Evolutionary conservation across 2,113 vertebrate species (phyloP), one percentile per base, ranked within the genome.

Genomic region (Xyrauchen texanus): DNA sequence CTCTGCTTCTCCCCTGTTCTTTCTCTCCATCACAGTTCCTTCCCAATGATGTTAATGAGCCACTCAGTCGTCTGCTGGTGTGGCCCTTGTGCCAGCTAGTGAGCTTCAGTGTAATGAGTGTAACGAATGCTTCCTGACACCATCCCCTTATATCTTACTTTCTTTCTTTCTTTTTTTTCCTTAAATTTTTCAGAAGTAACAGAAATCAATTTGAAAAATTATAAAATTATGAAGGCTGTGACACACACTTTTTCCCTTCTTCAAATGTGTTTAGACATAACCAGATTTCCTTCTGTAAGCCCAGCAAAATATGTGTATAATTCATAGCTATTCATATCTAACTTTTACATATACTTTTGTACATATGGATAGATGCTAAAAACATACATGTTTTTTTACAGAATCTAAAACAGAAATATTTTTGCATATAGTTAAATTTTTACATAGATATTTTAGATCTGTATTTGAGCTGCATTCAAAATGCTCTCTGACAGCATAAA

Each of bases 101-200:
- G 84, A 87, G 85, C 84, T 85, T 86, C 87, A 89, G 90, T 92
- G 91, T 92, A 92, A 91, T 92, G 90, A 91, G 89, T 89, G 91
- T 92, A 90, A 91, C 91, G 92, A 93, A 93, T 91, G 85, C 88
- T 68, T 85, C 87, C 87, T 93, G 90, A 91, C 92, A 92, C 66
- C 44, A 34, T 76, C 49, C 21, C 49, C 44, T 34, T 7, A 76
- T 55, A 45, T 49, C 73, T 65, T 60, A n/a, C 57, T 15, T 34
- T 63, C 21, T 21, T 15, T 65, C 46, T 90, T 86, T 82, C 87
- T 88, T 81, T 81, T 87, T 82, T 75, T 83, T 53, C 12, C 49
- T 58, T 1, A 5, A 13, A 11, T 65, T 76, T 49, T n/a, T 8
- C 12, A 15, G 5, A 63, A 73, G 58, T 49, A 4, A 16, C 12